A percentile compares a stretch with the other conserved stretches of the same genome.
Evolutionary conservation across 1,140 invertebrate species (phyloP).

Genomic region (Acromyrmex charruanus): DNA sequence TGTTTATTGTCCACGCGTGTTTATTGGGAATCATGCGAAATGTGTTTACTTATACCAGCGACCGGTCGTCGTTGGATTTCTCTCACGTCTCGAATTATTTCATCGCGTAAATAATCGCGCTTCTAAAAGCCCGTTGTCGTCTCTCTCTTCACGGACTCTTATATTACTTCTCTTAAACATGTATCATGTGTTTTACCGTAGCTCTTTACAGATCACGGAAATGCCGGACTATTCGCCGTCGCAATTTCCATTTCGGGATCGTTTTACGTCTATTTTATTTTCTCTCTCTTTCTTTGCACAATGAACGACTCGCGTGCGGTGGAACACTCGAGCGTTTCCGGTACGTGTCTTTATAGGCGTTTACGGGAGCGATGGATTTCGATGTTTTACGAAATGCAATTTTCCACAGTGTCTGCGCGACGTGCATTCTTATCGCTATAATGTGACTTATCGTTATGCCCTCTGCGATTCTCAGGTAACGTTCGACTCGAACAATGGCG

Average conservation of each 20-base stretch:
- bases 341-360: conserved; percentile 10
- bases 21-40: conserved; percentile 5
- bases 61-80: neutral
- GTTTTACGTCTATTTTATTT: conserved; percentile 22
- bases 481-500: conserved; percentile 1
- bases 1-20: conserved; percentile 5
- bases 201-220: conserved; percentile 25
- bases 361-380: conserved; percentile 52
- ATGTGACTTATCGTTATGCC: conserved; percentile 56
- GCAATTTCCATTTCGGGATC: conserved; percentile 33
- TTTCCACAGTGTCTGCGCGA: conserved; percentile 44
- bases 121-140: conserved; percentile 3
- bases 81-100: conserved; percentile 20
- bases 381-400: conserved; percentile 58
- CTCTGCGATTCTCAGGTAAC: conserved; percentile 38
- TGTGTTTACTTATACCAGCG: neutral
- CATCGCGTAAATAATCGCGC: conserved; percentile 21
- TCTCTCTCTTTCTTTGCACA: neutral
- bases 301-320: conserved; percentile 32
- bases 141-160: conserved; percentile 49
- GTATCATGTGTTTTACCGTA: conserved; percentile 14
- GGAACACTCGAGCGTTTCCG: conserved; percentile 12
- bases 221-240: conserved; percentile 5
- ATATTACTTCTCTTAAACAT: conserved; percentile 1
- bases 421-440: conserved; percentile 56